Base-by-base conservation (phyloP, 2,797 vertebrate species). In the Corythornis leucogaster region DNA sequence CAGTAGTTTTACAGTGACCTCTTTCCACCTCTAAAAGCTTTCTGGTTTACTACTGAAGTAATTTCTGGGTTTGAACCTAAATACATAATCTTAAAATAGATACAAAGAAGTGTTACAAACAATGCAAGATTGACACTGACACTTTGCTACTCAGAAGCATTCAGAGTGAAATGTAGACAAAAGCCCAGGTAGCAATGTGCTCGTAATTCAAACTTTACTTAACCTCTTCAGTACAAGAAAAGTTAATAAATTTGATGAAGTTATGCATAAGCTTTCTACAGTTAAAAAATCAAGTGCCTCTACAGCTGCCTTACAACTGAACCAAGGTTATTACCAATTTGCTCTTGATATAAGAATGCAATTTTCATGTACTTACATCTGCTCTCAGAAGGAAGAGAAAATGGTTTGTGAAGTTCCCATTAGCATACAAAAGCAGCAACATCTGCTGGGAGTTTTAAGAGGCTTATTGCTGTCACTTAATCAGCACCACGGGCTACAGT, bases 341-440 rank as follows among this genome's bases (percentile, higher is more conserved):
- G 71, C 75, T 96, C 93, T 91, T 92, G 89, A 96, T 95, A 96
- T 74, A 95, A 96, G 93, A 93, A 93, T 92, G 80, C 0, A 5
- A 91, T 94, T 93, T 90, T 81, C 77, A 78, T 11, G 50, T 63
- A 85, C 59, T 92, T 92, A 76, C 63, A 91, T 88, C 86, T 84
- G 85, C 92, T 97, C 95, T 97, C 91, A 91, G 75, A 95, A 95
- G 89, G 90, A 95, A 96, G 64, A 83, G 57, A 97, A 97, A 96
- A 92, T 66, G 85, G 80, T 82, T 89, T 68, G 53, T 80, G 83
- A 91, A 87, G 91, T 85, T 96, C 2, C 57, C 53, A 89, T 95
- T 95, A 96, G 75, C 91, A 97, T 31, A 97, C 81, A 94, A 86
- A 95, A 96, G 88, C 73, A 90, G 68, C n/a, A 91, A 92, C 83